A percentile compares a stretch with the other conserved stretches of the same genome.
These are phyloP conservation scores for Allophyes oxyacanthae DNA, from an alignment of 2,888 invertebrate species.

Conservation along the genomic window DNA sequence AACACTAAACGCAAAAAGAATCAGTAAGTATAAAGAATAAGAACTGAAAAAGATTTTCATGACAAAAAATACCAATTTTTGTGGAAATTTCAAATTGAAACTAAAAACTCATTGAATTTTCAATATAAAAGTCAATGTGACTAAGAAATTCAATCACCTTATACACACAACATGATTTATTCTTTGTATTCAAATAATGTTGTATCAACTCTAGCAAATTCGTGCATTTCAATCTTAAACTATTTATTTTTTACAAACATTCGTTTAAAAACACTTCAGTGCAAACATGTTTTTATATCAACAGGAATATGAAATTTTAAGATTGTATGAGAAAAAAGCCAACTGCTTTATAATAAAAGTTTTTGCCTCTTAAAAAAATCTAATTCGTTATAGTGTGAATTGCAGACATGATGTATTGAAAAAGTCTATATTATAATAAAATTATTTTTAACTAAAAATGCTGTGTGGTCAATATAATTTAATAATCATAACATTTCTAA, in stretches of 20 bases:
- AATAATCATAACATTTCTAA: no score
- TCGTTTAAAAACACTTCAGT: slow-evolving; percentile 3
- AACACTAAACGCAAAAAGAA: no score
- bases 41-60: neutral
- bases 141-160: neutral
- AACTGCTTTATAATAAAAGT: slow-evolving; percentile 6
- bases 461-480: no score
- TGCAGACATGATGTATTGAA: no score
- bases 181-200: slow-evolving; percentile 15
- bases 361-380: slow-evolving; percentile 31
- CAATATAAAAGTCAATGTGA: neutral
- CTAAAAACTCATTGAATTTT: neutral
- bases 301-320: slow-evolving; percentile 15
- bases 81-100: neutral
- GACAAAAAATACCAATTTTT: neutral
- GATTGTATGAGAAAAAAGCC: slow-evolving; percentile 15
- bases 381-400: slow-evolving; percentile 19
- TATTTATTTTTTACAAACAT: slow-evolving; percentile 9
- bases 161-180: slow-evolving; percentile 1
- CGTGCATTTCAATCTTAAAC: slow-evolving; percentile 26
- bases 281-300: slow-evolving; percentile 37
- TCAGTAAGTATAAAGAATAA: neutral
- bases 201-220: slow-evolving; percentile 20
- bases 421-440: no score
- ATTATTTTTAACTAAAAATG: no score